Conservation (phyloP, 2,113 vertebrate genomes). For the Archilochus colubris region DNA sequence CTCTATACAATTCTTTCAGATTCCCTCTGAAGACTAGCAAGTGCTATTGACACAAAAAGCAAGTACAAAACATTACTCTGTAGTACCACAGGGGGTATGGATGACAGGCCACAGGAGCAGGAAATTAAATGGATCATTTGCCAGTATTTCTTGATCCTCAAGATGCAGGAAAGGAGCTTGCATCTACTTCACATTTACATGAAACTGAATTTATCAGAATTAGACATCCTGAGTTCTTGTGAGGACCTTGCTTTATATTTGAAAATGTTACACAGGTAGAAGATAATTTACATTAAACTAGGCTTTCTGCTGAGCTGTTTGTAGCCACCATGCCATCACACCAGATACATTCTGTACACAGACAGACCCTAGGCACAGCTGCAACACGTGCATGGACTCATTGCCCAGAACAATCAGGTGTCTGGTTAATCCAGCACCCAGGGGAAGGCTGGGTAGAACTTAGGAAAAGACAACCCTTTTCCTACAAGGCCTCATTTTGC, state of each 20-base stretch:
- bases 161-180: neutral
- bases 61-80: neutral
- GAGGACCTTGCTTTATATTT: neutral
- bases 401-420: rapidly evolving
- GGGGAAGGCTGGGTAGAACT: neutral
- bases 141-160: neutral
- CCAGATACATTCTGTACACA: rapidly evolving
- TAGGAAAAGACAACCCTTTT: neutral
- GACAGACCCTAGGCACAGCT: neutral
- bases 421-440: neutral
- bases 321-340: neutral
- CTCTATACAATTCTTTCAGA: neutral
- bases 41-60: neutral
- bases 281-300: neutral
- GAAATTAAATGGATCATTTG: neutral
- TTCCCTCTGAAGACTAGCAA: neutral
- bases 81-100: too few relatives aligned
- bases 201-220: neutral
- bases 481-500: neutral
- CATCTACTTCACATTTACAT: neutral
- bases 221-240: neutral
- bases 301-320: neutral
- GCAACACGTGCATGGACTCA: neutral
- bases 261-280: neutral
- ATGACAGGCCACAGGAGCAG: neutral